Evolutionary conservation across 30 jellyfish, hydroid and myxozoan genomes (phyloP).

Genomic region (Cassiopea xamachana): DNA sequence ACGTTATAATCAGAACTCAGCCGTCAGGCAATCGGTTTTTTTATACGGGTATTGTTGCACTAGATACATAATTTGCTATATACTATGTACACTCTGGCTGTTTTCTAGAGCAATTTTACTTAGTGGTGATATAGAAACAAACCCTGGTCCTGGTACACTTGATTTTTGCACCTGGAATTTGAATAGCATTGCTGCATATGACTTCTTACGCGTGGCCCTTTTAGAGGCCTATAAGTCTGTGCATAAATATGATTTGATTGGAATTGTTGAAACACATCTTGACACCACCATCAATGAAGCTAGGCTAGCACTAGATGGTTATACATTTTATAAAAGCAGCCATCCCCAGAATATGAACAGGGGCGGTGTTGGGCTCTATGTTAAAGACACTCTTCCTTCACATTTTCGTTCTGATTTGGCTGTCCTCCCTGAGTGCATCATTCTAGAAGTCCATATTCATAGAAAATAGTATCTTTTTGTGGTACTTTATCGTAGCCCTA

Average conservation of each 20-base stretch:
- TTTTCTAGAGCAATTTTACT: background rate
- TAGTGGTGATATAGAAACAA: slow-evolving; percentile 25
- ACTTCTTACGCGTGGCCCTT: slow-evolving; percentile 41
- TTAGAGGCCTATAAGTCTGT: slow-evolving; percentile 40
- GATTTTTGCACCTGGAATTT: slow-evolving; percentile 57
- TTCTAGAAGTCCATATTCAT: slow-evolving; percentile 10
- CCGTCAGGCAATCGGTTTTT: background rate
- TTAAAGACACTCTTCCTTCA: slow-evolving; percentile 36
- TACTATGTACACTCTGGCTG: slow-evolving; percentile 7
- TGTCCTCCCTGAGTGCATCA: slow-evolving; percentile 41
- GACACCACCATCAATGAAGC: slow-evolving; percentile 34
- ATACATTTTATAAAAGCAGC: background rate
- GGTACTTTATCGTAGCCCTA: slow-evolving; percentile 12
- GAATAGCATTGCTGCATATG: slow-evolving; percentile 61
- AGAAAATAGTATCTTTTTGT: slow-evolving; percentile 45
- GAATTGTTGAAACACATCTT: background rate
- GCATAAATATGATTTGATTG: background rate
- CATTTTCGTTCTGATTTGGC: slow-evolving; percentile 24
- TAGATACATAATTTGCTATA: slow-evolving; percentile 1
- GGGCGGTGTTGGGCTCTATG: slow-evolving; percentile 41
- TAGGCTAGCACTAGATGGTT: slow-evolving; percentile 26
- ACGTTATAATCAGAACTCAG: background rate
- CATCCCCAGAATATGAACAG: background rate
- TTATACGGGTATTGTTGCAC: background rate
- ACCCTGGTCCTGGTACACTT: slow-evolving; percentile 43